Base-by-base conservation (phyloP, 2,888 invertebrate species). In the Phania funesta region DNA sequence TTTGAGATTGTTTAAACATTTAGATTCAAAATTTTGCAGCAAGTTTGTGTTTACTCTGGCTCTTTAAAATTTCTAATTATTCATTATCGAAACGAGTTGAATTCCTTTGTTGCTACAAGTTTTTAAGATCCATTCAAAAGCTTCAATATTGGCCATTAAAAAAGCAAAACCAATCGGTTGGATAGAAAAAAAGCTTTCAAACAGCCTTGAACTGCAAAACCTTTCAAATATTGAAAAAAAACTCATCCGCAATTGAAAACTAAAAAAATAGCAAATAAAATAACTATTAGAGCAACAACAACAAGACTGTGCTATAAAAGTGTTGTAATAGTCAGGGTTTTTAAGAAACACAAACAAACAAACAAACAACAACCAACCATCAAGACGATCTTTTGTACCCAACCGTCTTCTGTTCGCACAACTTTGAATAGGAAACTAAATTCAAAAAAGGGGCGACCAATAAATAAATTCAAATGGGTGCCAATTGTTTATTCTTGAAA, bases 161-260 rank as follows among this genome's bases (percentile, higher is more conserved):
- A n/a, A 52, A 74, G 46, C 35, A 52, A 67, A 44, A 62, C n/a
- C 32, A 65, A 54, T 26, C 64, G n/a, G 38, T 65, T 56, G 18
- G 35, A 35, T 60, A 50, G 50, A 54, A 74, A 73, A 68, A 65
- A 62, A 81, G 77, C 77, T 82, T 82, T 78, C 35, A 58, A 78
- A 74, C 78, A 84, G 83, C 84, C 84, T 84, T 84, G 84, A 84
- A 84, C 84, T 83, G 81, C 52, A 64, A 83, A 81, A 84, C 84
- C 83, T 81, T 83, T 83, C 77, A 74, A 84, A 84, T 73, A 44
- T 44, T 58, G 29, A 67, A 52, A 41, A 68, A 68, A 50, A 68
- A 70, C 48, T 65, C 71, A 81, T 76, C 80, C 76, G 76, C 67
- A 76, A 62, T 73, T 71, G 71, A 67, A 48, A 54, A 20, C 4